These are phyloP conservation scores for Macrotis lagotis DNA, from an alignment of 2,113 vertebrate species.

Conservation along the genomic window DNA sequence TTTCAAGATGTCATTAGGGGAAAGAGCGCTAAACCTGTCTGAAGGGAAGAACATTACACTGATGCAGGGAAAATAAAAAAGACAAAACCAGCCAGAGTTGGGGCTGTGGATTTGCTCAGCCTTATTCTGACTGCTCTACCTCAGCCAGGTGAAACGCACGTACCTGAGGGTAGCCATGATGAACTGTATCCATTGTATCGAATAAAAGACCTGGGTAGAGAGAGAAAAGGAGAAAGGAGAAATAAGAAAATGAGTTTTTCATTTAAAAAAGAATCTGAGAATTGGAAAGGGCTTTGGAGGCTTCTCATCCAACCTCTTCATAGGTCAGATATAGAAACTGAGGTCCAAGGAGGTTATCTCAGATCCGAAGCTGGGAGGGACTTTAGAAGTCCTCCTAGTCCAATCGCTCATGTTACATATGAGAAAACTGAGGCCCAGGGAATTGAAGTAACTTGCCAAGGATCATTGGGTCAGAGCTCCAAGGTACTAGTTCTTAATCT, in stretches of 20 bases:
- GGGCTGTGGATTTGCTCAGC: slow-evolving; percentile 31
- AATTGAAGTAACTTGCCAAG: background rate
- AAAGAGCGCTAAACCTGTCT: slow-evolving; percentile 38
- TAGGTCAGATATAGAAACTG: background rate
- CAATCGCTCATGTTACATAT: background rate
- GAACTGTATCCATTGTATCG: slow-evolving; percentile 86
- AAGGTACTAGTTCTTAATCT: background rate
- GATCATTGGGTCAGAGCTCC: background rate
- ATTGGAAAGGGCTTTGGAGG: background rate
- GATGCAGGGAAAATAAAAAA: background rate
- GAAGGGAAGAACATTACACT: slow-evolving; percentile 36
- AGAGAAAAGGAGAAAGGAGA: slow-evolving; percentile 1
- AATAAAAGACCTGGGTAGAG: slow-evolving; percentile 77
- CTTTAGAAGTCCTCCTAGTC: background rate
- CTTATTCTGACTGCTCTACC: slow-evolving; percentile 18
- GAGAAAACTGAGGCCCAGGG: background rate
- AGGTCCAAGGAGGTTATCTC: background rate
- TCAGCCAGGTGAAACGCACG: slow-evolving; percentile 32
- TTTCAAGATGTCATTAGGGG: slow-evolving; percentile 37
- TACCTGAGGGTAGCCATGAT: slow-evolving; percentile 85
- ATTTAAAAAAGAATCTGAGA: background rate
- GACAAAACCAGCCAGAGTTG: background rate
- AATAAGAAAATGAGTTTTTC: background rate
- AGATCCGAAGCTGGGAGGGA: background rate
- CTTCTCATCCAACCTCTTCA: background rate